Evolutionary conservation across 2,797 vertebrate genomes (phyloP), one percentile per base, ranked within the genome.

Genomic region (Typhlichthys eigenmanni): DNA sequence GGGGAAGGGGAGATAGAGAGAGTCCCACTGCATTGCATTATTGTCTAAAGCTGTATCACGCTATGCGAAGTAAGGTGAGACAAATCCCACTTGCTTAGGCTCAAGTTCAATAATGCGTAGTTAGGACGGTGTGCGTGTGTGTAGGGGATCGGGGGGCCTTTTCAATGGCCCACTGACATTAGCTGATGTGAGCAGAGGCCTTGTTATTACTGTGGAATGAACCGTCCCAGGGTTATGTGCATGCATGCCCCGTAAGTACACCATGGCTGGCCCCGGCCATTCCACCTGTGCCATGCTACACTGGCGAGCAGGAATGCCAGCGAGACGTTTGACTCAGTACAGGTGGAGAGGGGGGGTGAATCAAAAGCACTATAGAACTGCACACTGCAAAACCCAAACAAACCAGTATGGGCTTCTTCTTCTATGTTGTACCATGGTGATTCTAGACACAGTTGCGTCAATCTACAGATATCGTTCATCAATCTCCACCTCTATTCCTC

Each of bases 271-370:
- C 64, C 81, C 69, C 59, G 55, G 68, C 80, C 80, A 75, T 85
- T 87, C 87, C 90, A 93, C 91, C 92, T 93, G 90, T 90, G 86
- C 85, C 87, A 91, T 90, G 90, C 86, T 89, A 89, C 86, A 89
- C 61, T 88, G 87, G 86, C 68, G 78, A 87, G 87, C 66, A 89
- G 91, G 92, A 92, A 93, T 93, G 88, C 82, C 49, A 71, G 62
- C 58, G 86, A 87, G 80, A 90, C 1, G 9, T 43, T 43, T 7
- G 38, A 43, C 38, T 43, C 38, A 8, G 9, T 9, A 9, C 7
- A 43, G 38, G 38, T 38, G 34, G 34, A 38, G 34, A 38, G 24
- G 4, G 24, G 34, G 34, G 34, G 7, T 43, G 38, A 43, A 43
- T 54, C 16, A 17, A 17, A 29, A 43, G 38, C 38, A 43, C 38